Conservation (phyloP, 1,140 invertebrate species). For the Papilio dardanus region DNA sequence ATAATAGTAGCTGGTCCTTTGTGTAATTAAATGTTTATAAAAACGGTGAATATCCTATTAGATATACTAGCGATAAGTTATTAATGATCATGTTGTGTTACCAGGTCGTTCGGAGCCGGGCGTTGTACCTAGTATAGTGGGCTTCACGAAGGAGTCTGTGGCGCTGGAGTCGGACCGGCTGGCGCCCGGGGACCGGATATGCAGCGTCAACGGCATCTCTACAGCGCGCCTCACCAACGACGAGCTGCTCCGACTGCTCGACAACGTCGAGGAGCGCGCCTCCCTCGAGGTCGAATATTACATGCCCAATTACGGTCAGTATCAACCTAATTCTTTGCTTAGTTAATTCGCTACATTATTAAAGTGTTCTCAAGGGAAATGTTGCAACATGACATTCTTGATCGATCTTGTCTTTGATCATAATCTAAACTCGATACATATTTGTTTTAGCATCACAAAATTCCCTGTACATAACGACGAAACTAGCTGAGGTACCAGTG, state of each 20-base stretch:
- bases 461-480: conserved; percentile 87
- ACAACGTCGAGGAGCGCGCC: conserved; percentile 88
- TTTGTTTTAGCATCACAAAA: conserved; percentile 83
- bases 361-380: too few species aligned
- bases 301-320: conserved; percentile 89
- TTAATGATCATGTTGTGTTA: conserved; percentile 43
- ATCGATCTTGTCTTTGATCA: background rate
- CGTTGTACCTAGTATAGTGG: conserved; percentile 75
- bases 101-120: conserved; percentile 80
- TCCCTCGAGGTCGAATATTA: conserved; percentile 92
- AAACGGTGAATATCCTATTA: background rate
- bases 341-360: too few species aligned
- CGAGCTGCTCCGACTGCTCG: conserved; percentile 89
- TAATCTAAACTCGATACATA: background rate
- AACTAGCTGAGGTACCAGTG: conserved; percentile 88
- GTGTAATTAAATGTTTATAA: background rate
- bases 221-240: conserved; percentile 90
- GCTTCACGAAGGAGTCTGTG: conserved; percentile 78
- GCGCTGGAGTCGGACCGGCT: conserved; percentile 75
- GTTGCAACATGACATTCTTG: background rate
- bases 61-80: background rate
- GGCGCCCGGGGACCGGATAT: conserved; percentile 89
- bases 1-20: too few species aligned
- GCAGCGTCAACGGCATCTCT: conserved; percentile 91
- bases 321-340: conserved; percentile 1